A percentile compares a stretch with the other conserved stretches of the same genome.
These are phyloP conservation scores for Anser brachyrhynchus DNA, from an alignment of 2,113 vertebrate genomes.

Conservation along the genomic window DNA sequence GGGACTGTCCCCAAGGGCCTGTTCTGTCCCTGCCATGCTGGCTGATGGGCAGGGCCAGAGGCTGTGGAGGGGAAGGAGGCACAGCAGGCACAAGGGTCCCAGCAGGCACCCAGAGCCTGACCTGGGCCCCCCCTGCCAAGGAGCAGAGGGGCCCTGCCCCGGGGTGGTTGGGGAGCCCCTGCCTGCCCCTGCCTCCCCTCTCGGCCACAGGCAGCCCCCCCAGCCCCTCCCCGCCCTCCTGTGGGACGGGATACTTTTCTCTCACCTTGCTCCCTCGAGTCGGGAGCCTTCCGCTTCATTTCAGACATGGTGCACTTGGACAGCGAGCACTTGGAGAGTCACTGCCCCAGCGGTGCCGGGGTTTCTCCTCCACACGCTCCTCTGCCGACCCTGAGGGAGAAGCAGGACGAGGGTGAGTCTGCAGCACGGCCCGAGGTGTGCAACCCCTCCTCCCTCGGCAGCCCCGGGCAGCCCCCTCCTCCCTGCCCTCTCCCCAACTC, in stretches of 20 bases:
- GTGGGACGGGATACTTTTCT: neutral
- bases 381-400: neutral
- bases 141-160: too few species aligned
- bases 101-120: neutral
- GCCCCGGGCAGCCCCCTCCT: neutral
- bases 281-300: fast-evolving
- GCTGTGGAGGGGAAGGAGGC: neutral
- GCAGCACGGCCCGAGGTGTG: neutral
- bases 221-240: fast-evolving
- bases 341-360: fast-evolving
- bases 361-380: neutral
- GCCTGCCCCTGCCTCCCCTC: neutral
- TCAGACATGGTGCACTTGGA: fast-evolving
- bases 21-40: neutral
- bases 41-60: neutral
- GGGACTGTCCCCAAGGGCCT: neutral
- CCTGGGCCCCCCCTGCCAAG: neutral
- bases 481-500: neutral
- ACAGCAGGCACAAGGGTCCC: too few species aligned
- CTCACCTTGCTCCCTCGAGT: neutral
- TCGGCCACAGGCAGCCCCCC: fast-evolving
- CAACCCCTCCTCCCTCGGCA: neutral
- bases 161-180: neutral
- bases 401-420: fast-evolving
- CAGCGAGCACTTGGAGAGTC: fast-evolving